Conservation (phyloP, 2,797 vertebrate species). For the Spinus pinus region DNA sequence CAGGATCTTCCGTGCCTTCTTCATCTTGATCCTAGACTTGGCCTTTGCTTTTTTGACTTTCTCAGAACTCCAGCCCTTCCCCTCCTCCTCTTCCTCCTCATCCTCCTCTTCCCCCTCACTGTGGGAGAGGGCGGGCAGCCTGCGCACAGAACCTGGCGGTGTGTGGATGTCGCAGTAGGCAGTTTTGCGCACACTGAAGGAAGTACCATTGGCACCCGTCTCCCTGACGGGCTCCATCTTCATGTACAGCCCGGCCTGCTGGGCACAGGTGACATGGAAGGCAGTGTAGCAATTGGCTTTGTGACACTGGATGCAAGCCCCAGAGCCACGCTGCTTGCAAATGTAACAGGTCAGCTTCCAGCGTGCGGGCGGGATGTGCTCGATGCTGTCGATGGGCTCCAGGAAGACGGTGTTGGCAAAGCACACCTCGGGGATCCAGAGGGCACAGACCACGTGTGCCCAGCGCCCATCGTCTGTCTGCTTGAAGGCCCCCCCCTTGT, state of each 20-base stretch:
- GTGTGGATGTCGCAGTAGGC: conserved; percentile 99
- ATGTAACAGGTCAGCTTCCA: conserved; percentile 99
- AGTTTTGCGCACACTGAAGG: conserved; percentile 97
- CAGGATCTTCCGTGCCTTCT: conserved; percentile 95
- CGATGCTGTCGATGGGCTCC: conserved; percentile 98
- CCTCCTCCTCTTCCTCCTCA: conserved; percentile 91
- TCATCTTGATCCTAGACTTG: conserved; percentile 98
- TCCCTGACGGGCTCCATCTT: conserved; percentile 99
- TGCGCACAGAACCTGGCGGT: conserved; percentile 89
- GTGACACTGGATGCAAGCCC: conserved; percentile 98
- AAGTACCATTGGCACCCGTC: conserved; percentile 95
- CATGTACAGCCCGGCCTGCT: conserved; percentile 99
- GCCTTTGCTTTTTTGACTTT: conserved; percentile 97
- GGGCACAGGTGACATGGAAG: conserved; percentile 98
- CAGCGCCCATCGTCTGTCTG: conserved; percentile 98
- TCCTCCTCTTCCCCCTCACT: conserved; percentile 94
- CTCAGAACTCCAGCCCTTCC: conserved; percentile 95
- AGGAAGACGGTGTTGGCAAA: conserved; percentile 99
- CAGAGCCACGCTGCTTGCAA: conserved; percentile 97
- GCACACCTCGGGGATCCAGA: conserved; percentile 99
- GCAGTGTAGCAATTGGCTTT: conserved; percentile 99
- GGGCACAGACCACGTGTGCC: conserved; percentile 97
- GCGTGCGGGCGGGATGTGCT: conserved; percentile 95
- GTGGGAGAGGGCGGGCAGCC: conserved; percentile 83
- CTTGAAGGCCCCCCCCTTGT: conserved; percentile 98